Percentiles rank a stretch among this genome's conserved stretches.
Evolutionary conservation across 2,888 invertebrate species (phyloP).

Genomic region (Mythimna ferrago): DNA sequence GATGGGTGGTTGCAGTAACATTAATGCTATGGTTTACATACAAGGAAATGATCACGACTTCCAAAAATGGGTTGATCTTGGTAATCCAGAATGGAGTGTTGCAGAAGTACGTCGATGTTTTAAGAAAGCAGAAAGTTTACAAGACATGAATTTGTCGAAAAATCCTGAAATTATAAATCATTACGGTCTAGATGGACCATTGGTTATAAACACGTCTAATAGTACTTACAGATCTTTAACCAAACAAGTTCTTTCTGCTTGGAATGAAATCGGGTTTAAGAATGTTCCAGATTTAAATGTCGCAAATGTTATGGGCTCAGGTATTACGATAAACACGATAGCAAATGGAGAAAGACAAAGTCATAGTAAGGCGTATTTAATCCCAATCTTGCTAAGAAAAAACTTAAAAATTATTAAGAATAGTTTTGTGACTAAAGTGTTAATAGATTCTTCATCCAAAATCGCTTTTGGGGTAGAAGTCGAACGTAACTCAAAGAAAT

Average conservation of each 20-base stretch:
- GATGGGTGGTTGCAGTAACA: slow-evolving; percentile 89
- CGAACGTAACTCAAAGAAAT: slow-evolving; percentile 3
- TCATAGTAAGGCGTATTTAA: slow-evolving; percentile 91
- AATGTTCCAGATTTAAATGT: slow-evolving; percentile 81
- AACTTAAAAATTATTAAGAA: slow-evolving; percentile 67
- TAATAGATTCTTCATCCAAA: slow-evolving; percentile 33
- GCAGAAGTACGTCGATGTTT: slow-evolving; percentile 85
- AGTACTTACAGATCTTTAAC: slow-evolving; percentile 78
- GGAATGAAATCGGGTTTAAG: slow-evolving; percentile 83
- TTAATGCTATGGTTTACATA: slow-evolving; percentile 91
- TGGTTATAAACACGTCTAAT: slow-evolving; percentile 85
- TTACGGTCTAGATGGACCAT: slow-evolving; percentile 84
- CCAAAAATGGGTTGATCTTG: slow-evolving; percentile 87
- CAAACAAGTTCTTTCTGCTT: slow-evolving; percentile 76
- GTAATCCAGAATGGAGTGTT: slow-evolving; percentile 90
- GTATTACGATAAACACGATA: slow-evolving; percentile 83
- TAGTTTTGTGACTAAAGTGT: slow-evolving; percentile 69
- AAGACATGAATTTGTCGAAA: slow-evolving; percentile 67
- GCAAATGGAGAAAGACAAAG: slow-evolving; percentile 86
- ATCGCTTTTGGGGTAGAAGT: slow-evolving; percentile 39
- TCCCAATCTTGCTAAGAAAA: slow-evolving; percentile 67
- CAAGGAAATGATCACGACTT: slow-evolving; percentile 88
- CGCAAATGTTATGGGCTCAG: slow-evolving; percentile 78
- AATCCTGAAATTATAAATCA: slow-evolving; percentile 63
- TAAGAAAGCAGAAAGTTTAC: slow-evolving; percentile 87